phyloP scores from a whole-genome alignment of 1,140 invertebrate genomes.

The Trachymyrmex septentrionalis region DNA sequence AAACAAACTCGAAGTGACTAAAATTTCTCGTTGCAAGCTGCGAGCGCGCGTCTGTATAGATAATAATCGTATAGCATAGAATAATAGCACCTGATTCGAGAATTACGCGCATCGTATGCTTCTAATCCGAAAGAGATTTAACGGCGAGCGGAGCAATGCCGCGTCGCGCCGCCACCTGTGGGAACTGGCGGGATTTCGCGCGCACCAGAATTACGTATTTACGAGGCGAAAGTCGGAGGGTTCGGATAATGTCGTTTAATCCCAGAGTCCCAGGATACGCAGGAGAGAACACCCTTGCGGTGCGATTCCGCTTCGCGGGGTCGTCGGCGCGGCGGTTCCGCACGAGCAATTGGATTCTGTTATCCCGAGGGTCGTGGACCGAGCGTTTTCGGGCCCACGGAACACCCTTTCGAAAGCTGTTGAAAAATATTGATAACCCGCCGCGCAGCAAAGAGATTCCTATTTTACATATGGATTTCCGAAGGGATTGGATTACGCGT shows the following conservation, averaged over 20 bases:
- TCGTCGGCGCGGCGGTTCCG: slow-evolving; percentile 37
- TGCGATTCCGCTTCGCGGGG: slow-evolving; percentile 56
- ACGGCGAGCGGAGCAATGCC: slow-evolving; percentile 33
- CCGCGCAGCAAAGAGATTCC: slow-evolving; percentile 26
- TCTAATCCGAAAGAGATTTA: slow-evolving; percentile 72
- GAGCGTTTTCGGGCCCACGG: slow-evolving; percentile 13
- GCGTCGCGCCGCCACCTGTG: slow-evolving; percentile 47
- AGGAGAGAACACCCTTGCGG: slow-evolving; percentile 54
- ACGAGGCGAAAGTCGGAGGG: slow-evolving; percentile 80
- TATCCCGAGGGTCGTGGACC: slow-evolving; percentile 14
- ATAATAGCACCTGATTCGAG: slow-evolving; percentile 57
- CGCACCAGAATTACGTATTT: slow-evolving; percentile 81
- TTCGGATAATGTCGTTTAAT: slow-evolving; percentile 80
- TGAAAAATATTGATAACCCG: slow-evolving; percentile 61
- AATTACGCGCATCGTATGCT: slow-evolving; percentile 44
- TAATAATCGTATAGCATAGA: slow-evolving; percentile 17
- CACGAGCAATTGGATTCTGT: slow-evolving; percentile 54
- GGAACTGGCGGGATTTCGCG: slow-evolving; percentile 73
- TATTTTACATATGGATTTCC: slow-evolving; percentile 54
- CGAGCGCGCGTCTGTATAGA: background rate
- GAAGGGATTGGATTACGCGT: slow-evolving; percentile 48
- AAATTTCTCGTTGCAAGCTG: background rate
- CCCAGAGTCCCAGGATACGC: slow-evolving; percentile 70
- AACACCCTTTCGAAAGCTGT: slow-evolving; percentile 27
- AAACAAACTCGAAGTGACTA: background rate